These are phyloP conservation scores for Megaceryle maxima DNA, from an alignment of 2,113 vertebrate genomes.

Conservation along the genomic window DNA sequence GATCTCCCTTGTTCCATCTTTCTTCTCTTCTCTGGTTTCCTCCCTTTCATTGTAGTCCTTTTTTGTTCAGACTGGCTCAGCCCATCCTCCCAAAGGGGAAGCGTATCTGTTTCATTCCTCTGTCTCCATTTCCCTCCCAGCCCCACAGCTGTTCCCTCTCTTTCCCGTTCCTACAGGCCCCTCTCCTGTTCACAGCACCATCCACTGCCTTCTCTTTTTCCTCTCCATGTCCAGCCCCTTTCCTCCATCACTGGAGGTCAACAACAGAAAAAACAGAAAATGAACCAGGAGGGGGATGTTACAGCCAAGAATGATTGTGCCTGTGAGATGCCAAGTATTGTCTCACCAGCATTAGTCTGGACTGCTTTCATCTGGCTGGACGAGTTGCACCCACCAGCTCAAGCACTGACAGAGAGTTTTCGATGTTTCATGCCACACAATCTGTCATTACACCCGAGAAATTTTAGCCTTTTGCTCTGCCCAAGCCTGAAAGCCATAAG, in stretches of 20 bases:
- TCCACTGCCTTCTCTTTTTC: slow-evolving; percentile 1
- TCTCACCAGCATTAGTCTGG: not conserved
- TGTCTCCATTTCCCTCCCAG: slow-evolving; percentile 15
- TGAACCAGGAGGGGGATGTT: not conserved
- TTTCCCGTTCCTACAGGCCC: not conserved
- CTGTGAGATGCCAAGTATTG: slow-evolving; percentile 30
- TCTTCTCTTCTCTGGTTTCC: slow-evolving; percentile 57
- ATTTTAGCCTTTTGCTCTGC: not conserved
- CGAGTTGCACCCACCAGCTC: not conserved
- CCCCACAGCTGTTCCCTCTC: slow-evolving; percentile 46
- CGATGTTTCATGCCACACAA: not conserved
- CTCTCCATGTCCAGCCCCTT: not conserved
- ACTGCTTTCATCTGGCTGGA: slow-evolving; percentile 41
- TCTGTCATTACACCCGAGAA: not conserved
- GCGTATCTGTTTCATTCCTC: slow-evolving; percentile 13
- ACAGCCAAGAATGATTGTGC: slow-evolving; percentile 3
- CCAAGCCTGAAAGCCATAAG: not conserved
- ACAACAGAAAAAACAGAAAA: slow-evolving; percentile 12
- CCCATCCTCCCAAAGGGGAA: slow-evolving; percentile 48
- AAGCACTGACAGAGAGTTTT: not conserved
- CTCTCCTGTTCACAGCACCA: not conserved
- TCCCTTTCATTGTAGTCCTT: slow-evolving; percentile 29
- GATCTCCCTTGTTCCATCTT: slow-evolving; percentile 51
- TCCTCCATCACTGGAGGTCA: slow-evolving; percentile 29
- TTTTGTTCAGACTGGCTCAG: slow-evolving; percentile 16